Evolutionary conservation across 2,888 invertebrate genomes (phyloP).

Genomic region (Dendrolimus pini): DNA sequence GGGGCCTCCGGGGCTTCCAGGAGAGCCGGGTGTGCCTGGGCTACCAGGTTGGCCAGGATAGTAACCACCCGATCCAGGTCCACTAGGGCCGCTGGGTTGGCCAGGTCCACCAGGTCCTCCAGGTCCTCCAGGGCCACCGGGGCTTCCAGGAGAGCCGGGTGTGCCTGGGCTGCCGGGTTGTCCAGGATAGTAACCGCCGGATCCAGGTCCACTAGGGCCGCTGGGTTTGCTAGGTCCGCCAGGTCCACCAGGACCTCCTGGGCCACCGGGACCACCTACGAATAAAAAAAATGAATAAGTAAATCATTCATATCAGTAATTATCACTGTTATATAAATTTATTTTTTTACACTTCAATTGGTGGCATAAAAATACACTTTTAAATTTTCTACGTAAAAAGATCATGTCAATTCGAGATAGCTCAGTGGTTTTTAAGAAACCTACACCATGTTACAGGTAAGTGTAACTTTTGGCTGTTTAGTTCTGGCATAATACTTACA

Average conservation of each 20-base stretch:
- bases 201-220: constrained; percentile 56
- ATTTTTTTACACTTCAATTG: not conserved
- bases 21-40: constrained; percentile 22
- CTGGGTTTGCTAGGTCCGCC: constrained; percentile 17
- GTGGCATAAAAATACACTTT: too few species aligned
- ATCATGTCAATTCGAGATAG: too few species aligned
- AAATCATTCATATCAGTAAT: not conserved
- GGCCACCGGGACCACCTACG: constrained; percentile 12
- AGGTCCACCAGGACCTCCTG: constrained; percentile 58
- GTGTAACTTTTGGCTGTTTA: too few species aligned
- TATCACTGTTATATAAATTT: not conserved
- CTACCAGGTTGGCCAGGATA: constrained; percentile 22
- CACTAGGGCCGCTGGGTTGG: constrained; percentile 9
- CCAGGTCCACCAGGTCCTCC: constrained; percentile 22
- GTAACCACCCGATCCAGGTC: constrained; percentile 13
- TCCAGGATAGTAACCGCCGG: constrained; percentile 25
- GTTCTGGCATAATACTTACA: too few species aligned
- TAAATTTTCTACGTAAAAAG: too few species aligned
- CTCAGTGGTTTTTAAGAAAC: too few species aligned
- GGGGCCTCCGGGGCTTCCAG: constrained; percentile 22
- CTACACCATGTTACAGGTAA: too few species aligned
- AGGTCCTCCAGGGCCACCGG: constrained; percentile 23
- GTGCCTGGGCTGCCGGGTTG: constrained; percentile 21
- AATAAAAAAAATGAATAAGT: not conserved
- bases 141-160: constrained; percentile 26